Base-by-base conservation (phyloP, 2,888 invertebrate species). In the Nymphalis polychloros region DNA sequence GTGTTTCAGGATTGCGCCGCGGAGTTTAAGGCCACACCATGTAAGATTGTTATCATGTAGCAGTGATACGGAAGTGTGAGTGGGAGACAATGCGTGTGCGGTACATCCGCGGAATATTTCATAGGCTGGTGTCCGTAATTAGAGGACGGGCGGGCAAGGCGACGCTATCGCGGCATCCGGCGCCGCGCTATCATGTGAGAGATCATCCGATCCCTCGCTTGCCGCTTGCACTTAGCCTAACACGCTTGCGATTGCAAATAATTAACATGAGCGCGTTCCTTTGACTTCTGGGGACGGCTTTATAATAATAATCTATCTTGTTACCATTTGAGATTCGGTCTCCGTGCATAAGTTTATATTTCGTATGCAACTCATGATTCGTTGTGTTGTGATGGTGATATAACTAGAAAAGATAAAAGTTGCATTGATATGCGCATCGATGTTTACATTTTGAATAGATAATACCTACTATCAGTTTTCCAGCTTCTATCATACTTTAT, bases 121-220 rank as follows among this genome's bases (percentile, higher is more conserved):
- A 81, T 80, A 81, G 79, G 82, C 84, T 84, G 82, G 82, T 81
- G 84, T 81, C 84, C 78, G 87, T 88, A 91, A 91, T 91, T 91
- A 90, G 88, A 84, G 84, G 83, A 82, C 82, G 77, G 83, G 76
- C 77, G 76, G 77, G 75, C 78, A 80, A 80, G 79, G 82, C 79
- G 83, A 83, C 84, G 84, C 78, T 88, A 88, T 87, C 88, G 79
- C 77, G 71, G 80, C 80, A 84, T 85, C 84, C 84, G 84, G 84
- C 82, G 86, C 81, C 82, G 78, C 82, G 71, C 77, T 87, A 90
- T 90, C 90, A 82, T 86, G 86, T 89, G 90, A 86, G 89, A 90
- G 87, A 90, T 89, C 90, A 81, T 70, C 70, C 59, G 75, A 76
- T 72, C 62, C 64, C 47, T 61, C 63, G 68, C 69, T 67, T 67